Percentiles rank a stretch among this genome's conserved stretches.
Evolutionary conservation across 2,888 invertebrate genomes (phyloP).

Genomic region (Keiferia lycopersicella): DNA sequence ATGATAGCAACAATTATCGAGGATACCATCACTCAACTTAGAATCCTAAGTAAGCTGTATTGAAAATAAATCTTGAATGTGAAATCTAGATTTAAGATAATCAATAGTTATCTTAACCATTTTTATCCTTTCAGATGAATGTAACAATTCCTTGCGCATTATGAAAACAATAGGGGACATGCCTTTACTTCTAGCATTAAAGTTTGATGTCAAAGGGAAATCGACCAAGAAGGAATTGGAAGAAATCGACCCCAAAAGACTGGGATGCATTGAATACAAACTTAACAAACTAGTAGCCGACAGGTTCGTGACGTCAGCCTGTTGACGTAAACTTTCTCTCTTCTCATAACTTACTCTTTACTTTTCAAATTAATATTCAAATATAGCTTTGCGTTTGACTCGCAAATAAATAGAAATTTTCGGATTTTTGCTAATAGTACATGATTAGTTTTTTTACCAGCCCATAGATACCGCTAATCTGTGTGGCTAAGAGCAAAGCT

Average conservation of each 20-base stretch:
- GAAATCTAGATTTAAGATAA: neutral
- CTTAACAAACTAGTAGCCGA: constrained; percentile 58
- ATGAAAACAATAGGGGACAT: constrained; percentile 48
- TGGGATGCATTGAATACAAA: constrained; percentile 52
- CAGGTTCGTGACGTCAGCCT: constrained; percentile 47
- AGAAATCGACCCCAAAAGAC: constrained; percentile 44
- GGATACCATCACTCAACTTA: constrained; percentile 51
- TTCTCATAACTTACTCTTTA: too few species aligned
- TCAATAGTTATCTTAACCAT: too few species aligned
- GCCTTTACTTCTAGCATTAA: constrained; percentile 42
- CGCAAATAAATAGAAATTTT: too few species aligned
- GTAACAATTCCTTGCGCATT: constrained; percentile 51
- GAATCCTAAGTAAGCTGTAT: constrained; percentile 35
- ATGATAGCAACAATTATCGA: constrained; percentile 57
- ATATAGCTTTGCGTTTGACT: too few species aligned
- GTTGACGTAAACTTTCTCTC: too few species aligned
- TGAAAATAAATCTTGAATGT: neutral
- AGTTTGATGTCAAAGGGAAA: constrained; percentile 48
- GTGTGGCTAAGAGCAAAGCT: too few species aligned
- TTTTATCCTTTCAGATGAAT: constrained; percentile 45
- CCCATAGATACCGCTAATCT: too few species aligned
- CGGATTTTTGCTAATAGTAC: too few species aligned
- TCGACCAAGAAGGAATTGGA: constrained; percentile 46
- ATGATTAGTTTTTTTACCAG: too few species aligned
- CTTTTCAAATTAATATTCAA: neutral